Evolutionary conservation across 2,797 vertebrate genomes (phyloP), one percentile per base, ranked within the genome.

Genomic region (Salmo trutta): DNA sequence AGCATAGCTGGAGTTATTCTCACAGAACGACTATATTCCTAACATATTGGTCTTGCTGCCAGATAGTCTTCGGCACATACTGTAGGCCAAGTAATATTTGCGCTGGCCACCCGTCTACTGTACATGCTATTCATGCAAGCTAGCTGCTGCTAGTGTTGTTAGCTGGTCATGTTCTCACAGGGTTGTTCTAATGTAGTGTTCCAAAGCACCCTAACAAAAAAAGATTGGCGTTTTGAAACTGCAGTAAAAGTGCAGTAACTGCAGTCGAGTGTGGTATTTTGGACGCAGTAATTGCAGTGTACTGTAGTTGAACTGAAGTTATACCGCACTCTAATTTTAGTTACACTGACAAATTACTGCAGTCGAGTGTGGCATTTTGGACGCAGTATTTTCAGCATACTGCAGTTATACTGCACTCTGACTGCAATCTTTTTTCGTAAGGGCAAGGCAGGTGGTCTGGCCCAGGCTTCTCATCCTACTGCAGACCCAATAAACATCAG

Each of bases 401-500:
- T 47, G 41, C 41, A 47, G 41, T 47, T 47, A 47, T 47, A 47
- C 41, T 47, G 41, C 41, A 47, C 10, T 47, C 41, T 47, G 41
- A 12, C 41, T 47, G 1, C 10, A 47, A 47, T 47, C 2, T 47
- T 47, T 14, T 47, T 47, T 47, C 10, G 41, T 47, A 47, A 12
- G 10, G 41, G 10, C 74, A 15, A 51, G 52, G 7, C 21, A 24
- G 81, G 67, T 74, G 71, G 77, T 79, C 75, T 68, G 52, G 59
- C 17, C 16, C 53, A 59, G 53, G 1, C 70, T 66, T 73, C 10
- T 19, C 64, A 69, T 36, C 15, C 70, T 68, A 21, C 71, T 51
- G 33, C 53, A 56, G 53, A 56, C 31, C 29, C 59, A 59, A 79
- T 74, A 81, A 79, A 78, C 51, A 73, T 74, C 62, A 59, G 27